Evolutionary conservation across 2,888 invertebrate species (phyloP).

Genomic region (Deilephila elpenor): DNA sequence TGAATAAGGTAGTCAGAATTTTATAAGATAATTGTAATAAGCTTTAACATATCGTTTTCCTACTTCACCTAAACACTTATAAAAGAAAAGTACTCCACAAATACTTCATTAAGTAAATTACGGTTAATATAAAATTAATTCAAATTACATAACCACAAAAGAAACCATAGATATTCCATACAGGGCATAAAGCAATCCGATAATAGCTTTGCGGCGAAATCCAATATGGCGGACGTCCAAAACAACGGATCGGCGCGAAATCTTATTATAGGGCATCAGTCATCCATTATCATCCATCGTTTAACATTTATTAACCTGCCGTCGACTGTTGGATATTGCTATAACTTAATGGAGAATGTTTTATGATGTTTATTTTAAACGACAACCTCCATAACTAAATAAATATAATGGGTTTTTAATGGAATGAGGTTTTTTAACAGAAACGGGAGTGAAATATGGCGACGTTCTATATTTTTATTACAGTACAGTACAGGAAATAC

Average conservation of each 20-base stretch:
- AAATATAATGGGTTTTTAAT: conserved; percentile 13
- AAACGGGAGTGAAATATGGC: not conserved
- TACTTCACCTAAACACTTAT: no score
- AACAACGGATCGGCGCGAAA: conserved; percentile 49
- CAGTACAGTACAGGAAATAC: not conserved
- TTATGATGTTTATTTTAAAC: conserved; percentile 21
- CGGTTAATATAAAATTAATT: not conserved
- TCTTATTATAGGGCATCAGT: conserved; percentile 45
- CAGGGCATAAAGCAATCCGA: conserved; percentile 55
- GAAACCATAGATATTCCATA: conserved; percentile 54
- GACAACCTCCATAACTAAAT: not conserved
- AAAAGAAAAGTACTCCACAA: no score
- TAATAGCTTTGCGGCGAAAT: conserved; percentile 63
- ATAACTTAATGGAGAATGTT: conserved; percentile 16
- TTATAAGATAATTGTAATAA: no score
- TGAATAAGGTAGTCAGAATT: no score
- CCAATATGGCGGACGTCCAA: conserved; percentile 61
- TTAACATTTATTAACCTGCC: conserved; percentile 15
- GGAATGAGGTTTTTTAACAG: not conserved
- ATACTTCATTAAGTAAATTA: no score
- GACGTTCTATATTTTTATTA: not conserved
- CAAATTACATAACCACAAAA: conserved; percentile 24
- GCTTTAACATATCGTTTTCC: no score
- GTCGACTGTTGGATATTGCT: conserved; percentile 3
- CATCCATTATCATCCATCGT: conserved; percentile 27